Conservation (phyloP, 2,797 vertebrate genomes). For the Antrozous pallidus region DNA sequence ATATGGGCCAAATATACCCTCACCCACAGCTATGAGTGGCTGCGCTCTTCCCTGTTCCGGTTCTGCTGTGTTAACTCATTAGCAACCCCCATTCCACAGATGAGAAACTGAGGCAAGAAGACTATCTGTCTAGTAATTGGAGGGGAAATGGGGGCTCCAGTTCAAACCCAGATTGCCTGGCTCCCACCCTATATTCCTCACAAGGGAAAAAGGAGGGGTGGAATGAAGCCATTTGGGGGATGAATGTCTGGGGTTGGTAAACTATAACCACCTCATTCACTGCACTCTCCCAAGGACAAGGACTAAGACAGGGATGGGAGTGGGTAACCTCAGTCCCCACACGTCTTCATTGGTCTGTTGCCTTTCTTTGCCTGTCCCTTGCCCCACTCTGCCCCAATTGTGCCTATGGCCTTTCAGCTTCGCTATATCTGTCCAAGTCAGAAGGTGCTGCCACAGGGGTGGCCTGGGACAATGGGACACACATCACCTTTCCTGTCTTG, state of each 20-base stretch:
- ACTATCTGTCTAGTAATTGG: not conserved
- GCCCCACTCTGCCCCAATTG: not conserved
- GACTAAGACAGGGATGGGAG: not conserved
- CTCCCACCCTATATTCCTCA: not conserved
- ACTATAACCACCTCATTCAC: not conserved
- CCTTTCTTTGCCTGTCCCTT: too few species aligned
- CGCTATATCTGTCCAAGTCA: not conserved
- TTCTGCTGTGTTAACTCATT: not conserved
- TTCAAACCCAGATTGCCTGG: not conserved
- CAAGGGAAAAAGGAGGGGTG: not conserved
- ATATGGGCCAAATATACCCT: not conserved
- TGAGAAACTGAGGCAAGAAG: not conserved
- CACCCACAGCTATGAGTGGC: rapidly evolving
- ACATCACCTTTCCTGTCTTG: not conserved
- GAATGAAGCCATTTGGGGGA: not conserved
- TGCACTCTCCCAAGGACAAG: not conserved
- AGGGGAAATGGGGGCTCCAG: rapidly evolving
- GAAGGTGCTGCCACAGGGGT: not conserved
- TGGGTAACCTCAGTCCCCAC: rapidly evolving
- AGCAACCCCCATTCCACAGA: not conserved
- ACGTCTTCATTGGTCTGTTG: rapidly evolving
- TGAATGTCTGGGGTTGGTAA: not conserved
- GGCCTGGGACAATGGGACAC: too few species aligned
- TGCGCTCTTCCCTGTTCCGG: rapidly evolving
- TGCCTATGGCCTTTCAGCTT: not conserved